Evolutionary conservation across 2,888 invertebrate genomes (phyloP), one percentile per base, ranked within the genome.

Genomic region (Ceramica pisi): DNA sequence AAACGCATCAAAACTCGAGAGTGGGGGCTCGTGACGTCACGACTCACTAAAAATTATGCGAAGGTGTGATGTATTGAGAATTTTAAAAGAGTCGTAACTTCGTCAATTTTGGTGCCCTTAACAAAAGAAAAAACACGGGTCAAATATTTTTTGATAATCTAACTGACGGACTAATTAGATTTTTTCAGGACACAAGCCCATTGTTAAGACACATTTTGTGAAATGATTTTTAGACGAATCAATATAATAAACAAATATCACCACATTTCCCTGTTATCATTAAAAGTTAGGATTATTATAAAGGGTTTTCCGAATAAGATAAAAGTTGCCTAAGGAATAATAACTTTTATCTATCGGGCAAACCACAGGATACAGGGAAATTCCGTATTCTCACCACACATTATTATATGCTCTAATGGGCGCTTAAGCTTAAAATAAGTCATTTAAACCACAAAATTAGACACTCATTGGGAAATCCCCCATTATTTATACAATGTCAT

Each of bases 401-500:
- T 44, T 21, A 76, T 57, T 50, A 44, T 21, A 21, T 53, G 60
- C 35, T 76, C 0, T 21, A 50, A 14, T 41, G 41, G 41, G 41
- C 41, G 14, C 14, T 12, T 12, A 12, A 38, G n/a, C n/a, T 35
- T 12, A 46, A 26, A 10, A n/a, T 71, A 56, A 12, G 21, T 38
- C 26, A 31, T 41, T 53, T n/a, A 31, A 61, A 60, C 59, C 71
- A 71, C 55, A 71, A 78, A 50, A 50, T 12, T 56, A 1, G 19
- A 35, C 12, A n/a, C 12, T 44, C 12, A 21, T 61, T 61, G 73
- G 73, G 23, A 80, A 80, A 56, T 41, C 66, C 79, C 46, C 12
- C 10, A 64, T 59, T 55, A 56, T 69, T 51, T 12, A 41, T 46
- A 5, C 9, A 38, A 1, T 68, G 62, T 7, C 10, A 9, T 55